Evolutionary conservation across 2,113 vertebrate genomes (phyloP), one percentile per base, ranked within the genome.

Genomic region (Noctilio leporinus): DNA sequence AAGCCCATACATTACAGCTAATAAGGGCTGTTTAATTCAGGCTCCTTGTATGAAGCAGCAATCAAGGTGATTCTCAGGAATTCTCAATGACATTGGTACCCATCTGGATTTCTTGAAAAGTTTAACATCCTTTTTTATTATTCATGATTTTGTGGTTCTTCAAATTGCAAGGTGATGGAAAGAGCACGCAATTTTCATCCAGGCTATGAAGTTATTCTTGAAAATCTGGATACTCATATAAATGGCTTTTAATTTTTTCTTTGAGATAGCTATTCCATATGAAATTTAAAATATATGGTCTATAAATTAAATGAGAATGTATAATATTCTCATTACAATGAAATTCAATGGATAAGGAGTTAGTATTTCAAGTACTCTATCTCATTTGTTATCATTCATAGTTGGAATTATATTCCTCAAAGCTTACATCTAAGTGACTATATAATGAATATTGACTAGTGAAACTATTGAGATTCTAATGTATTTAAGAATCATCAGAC

Each of bases 61-160:
- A 95, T 95, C 92, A 93, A 95, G 78, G 76, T 59, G 57, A 93
- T 87, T 95, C 73, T 91, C 22, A 84, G 94, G 88, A 95, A 91
- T 97, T 97, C 90, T 96, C 94, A 88, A 38, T 97, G 96, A 92
- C n/a, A 69, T 76, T 65, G 75, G 91, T 96, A 91, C 95, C 93
- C 91, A 96, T 91, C 82, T 96, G 95, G 91, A 93, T 62, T 9
- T 91, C 64, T 80, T 97, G 89, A 95, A 82, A 94, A 97, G 91
- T 95, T 96, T 95, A 96, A 97, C 86, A 5, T 73, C 81, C 72
- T 97, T 94, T 95, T 97, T 95, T 96, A 89, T 55, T 97, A 96
- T 96, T 93, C 82, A 97, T 94, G 82, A 96, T 89, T 97, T 95
- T 97, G 92, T 95, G 90, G 84, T 94, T 96, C 96, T 97, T 97